A percentile compares a stretch with the other conserved stretches of the same genome.
phyloP scores from a whole-genome alignment of 2,797 vertebrate species.

The Premnoplex brunnescens region DNA sequence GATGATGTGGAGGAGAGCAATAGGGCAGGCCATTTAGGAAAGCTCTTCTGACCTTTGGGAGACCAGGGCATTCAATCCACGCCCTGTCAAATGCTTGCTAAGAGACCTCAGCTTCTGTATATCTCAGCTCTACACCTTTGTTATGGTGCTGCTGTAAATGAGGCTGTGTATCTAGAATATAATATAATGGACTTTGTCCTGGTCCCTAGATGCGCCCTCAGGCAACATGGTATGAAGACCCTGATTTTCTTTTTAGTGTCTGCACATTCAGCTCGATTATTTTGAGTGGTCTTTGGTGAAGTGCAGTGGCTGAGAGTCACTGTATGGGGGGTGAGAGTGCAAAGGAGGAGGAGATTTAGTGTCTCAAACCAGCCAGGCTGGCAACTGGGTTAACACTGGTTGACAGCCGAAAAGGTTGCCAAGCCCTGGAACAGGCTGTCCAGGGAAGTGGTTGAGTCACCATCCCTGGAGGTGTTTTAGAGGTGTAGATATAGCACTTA shows the following conservation, averaged over 20 bases:
- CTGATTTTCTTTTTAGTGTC: background rate
- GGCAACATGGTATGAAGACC: rapidly evolving
- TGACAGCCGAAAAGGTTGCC: background rate
- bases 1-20: background rate
- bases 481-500: background rate
- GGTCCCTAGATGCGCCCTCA: background rate
- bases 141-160: background rate
- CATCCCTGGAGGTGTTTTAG: background rate
- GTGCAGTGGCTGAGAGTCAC: background rate
- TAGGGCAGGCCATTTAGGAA: background rate
- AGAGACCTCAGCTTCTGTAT: background rate
- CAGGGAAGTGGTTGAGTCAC: background rate
- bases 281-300: background rate
- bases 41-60: background rate
- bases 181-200: background rate
- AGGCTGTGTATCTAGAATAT: background rate
- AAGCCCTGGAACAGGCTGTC: background rate
- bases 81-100: background rate
- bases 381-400: background rate
- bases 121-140: background rate
- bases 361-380: background rate
- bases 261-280: background rate
- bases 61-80: background rate
- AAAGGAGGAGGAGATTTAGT: background rate
- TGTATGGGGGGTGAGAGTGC: background rate